Percentiles rank a stretch among this genome's conserved stretches.
These are phyloP conservation scores for Sardina pilchardus DNA, from an alignment of 2,113 vertebrate genomes.

Conservation along the genomic window DNA sequence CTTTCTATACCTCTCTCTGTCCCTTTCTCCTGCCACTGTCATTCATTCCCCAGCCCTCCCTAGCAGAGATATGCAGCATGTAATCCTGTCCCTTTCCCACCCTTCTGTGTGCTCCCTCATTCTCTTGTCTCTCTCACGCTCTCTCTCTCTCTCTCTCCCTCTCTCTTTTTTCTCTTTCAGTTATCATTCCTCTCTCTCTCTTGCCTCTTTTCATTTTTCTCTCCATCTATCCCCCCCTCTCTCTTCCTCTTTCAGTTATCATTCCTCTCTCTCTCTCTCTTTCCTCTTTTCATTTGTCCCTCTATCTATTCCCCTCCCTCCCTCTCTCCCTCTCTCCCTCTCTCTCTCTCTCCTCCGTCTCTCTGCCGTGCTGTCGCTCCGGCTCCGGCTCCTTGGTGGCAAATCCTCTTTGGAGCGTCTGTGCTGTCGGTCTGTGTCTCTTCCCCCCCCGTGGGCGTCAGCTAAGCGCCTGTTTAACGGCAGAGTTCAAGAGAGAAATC, in stretches of 20 bases:
- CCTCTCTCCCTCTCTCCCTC: background rate
- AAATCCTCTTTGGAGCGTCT: slow-evolving; percentile 30
- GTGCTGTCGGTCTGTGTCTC: slow-evolving; percentile 21
- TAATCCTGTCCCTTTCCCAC: slow-evolving; percentile 68
- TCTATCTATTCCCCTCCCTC: background rate
- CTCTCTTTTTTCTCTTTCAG: background rate
- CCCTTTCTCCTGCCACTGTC: slow-evolving; percentile 3
- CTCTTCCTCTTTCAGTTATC: background rate
- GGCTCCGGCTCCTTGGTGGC: background rate
- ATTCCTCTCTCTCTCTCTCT: background rate
- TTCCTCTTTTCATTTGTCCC: slow-evolving; percentile 43
- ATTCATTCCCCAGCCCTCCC: slow-evolving; percentile 32
- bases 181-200: background rate
- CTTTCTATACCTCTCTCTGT: background rate
- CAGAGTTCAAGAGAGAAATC: slow-evolving; percentile 52
- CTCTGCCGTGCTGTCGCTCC: background rate
- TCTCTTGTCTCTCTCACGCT: slow-evolving; percentile 30
- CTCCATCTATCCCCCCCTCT: slow-evolving; percentile 28
- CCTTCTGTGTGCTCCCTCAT: slow-evolving; percentile 56
- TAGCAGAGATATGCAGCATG: slow-evolving; percentile 69
- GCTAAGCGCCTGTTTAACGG: slow-evolving; percentile 49
- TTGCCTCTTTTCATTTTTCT: background rate
- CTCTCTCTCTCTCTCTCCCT: slow-evolving; percentile 25
- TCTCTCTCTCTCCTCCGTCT: background rate
- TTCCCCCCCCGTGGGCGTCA: slow-evolving; percentile 43